Conservation (phyloP, 2,797 vertebrate genomes). For the Labeo calbasu region DNA sequence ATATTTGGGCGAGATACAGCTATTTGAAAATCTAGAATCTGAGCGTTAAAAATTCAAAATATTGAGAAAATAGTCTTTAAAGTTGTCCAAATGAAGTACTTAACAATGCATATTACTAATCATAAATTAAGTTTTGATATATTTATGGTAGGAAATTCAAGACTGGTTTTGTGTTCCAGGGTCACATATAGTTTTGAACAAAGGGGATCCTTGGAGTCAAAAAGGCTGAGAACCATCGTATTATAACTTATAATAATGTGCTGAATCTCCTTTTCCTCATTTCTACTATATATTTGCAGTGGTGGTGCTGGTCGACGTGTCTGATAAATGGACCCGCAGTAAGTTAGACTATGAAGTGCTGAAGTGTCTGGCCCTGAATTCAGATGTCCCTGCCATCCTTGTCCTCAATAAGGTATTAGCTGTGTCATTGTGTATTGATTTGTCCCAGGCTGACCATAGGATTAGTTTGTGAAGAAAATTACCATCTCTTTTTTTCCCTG, state of each 20-base stretch:
- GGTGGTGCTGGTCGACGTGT: constrained; percentile 89
- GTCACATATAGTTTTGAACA: too few relatives aligned
- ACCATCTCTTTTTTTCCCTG: background rate
- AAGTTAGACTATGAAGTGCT: constrained; percentile 84
- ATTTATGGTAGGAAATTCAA: too few relatives aligned
- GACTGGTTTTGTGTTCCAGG: too few relatives aligned
- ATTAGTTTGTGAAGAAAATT: background rate
- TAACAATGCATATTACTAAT: too few relatives aligned
- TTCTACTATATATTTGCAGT: constrained; percentile 72
- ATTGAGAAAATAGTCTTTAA: too few relatives aligned
- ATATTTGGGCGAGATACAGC: too few relatives aligned
- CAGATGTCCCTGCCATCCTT: constrained; percentile 85
- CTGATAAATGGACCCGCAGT: constrained; percentile 84
- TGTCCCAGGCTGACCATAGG: background rate
- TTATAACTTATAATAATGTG: background rate
- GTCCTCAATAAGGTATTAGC: constrained; percentile 91
- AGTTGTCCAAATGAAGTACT: too few relatives aligned
- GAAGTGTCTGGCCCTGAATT: constrained; percentile 81
- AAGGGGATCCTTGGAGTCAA: background rate
- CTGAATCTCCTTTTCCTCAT: background rate
- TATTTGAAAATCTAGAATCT: too few relatives aligned
- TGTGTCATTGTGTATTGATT: background rate
- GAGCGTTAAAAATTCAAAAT: too few relatives aligned
- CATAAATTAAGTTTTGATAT: too few relatives aligned
- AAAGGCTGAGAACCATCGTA: background rate